Percentiles rank a stretch among this genome's conserved stretches.
phyloP scores from a whole-genome alignment of 2,888 invertebrate species.

The Melikaiella ostensackeni region DNA sequence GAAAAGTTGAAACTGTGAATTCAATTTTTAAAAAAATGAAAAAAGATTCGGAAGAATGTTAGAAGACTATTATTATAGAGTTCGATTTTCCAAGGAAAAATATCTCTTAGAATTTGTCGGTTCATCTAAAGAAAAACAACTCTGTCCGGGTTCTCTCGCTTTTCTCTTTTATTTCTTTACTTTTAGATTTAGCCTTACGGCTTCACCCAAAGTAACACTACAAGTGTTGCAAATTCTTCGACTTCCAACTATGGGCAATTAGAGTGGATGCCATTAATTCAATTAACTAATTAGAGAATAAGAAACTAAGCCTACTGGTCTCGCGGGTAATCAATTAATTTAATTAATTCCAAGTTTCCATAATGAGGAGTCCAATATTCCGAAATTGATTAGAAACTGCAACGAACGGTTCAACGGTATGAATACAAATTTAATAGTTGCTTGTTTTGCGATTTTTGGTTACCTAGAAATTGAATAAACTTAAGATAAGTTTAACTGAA shows the following conservation, averaged over 20 bases:
- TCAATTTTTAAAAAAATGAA: too few species aligned
- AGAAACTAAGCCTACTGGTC: conserved; percentile 14
- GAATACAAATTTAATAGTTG: background rate
- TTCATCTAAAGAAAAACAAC: background rate
- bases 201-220: background rate
- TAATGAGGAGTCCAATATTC: conserved; percentile 35
- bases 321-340: conserved; percentile 5
- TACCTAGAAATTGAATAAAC: background rate
- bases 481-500: background rate
- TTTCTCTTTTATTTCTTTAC: background rate
- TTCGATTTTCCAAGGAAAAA: background rate
- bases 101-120: background rate
- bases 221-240: conserved; percentile 13
- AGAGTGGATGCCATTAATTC: conserved; percentile 27
- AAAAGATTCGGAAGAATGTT: too few species aligned
- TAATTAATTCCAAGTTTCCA: conserved; percentile 35
- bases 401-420: background rate
- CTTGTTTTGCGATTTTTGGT: background rate
- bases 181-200: background rate
- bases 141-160: background rate
- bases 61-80: background rate
- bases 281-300: conserved; percentile 19
- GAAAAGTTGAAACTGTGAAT: background rate
- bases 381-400: conserved; percentile 23
- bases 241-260: conserved; percentile 13